Base-by-base conservation (phyloP, 1,140 invertebrate genomes). In the Anastatus disparis region DNA sequence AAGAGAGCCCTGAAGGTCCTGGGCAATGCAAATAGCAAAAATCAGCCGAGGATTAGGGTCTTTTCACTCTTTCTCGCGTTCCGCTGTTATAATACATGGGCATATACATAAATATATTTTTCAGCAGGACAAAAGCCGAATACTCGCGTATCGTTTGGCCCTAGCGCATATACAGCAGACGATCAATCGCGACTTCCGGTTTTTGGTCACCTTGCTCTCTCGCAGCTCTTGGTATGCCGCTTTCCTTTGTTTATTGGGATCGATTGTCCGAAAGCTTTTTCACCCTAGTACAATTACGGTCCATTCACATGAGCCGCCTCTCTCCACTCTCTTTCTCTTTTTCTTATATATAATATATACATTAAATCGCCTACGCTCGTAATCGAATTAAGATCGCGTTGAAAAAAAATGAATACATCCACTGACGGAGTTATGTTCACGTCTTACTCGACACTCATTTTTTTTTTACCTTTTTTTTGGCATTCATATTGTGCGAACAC, bases 11-110 rank as follows among this genome's bases (percentile, higher is more conserved):
- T 77, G 72, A 78, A 75, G 78, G 64, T 44, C 58, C 61, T 38
- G 12, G 55, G 29, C 20, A 53, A 81, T 81, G 83, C 82, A 81
- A 84, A 82, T 83, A 79, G 77, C 79, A 84, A 85, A 83, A 85
- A 85, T 84, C 81, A 80, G n/a, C 66, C 61, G 70, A 75, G 73
- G 72, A 74, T 79, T 76, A 73, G 73, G 66, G 62, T 53, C 70
- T 59, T 62, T 69, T 68, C 44, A 53, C 29, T 67, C 31, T 52
- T 61, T 65, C 26, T 29, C 44, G 44, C 48, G n/a, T 44, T 27
- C 17, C 40, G 35, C 44, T 20, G n/a, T n/a, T n/a, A n/a, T n/a
- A n/a, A n/a, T n/a, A n/a, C n/a, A n/a, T n/a, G n/a, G n/a, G 56
- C 40, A 6, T 48, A 10, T 35, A 9, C 9, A 17, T 55, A 55